Base-by-base conservation (phyloP, 2,888 invertebrate genomes). In the Pollenia griseotomentosa region DNA sequence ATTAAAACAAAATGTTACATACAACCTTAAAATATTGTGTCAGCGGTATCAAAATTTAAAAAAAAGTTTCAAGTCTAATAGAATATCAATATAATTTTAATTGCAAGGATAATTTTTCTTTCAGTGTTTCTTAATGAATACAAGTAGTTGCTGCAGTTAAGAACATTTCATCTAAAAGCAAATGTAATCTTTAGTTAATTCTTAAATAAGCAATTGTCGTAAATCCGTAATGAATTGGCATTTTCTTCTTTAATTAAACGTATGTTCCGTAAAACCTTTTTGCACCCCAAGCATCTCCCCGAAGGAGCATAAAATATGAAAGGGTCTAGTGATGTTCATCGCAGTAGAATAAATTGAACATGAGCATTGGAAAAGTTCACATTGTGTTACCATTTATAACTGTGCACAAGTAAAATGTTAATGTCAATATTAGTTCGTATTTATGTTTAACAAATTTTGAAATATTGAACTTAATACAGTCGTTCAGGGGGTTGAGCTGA, bases 221-320 rank as follows among this genome's bases (percentile, higher is more conserved):
- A 68, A 74, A 75, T 48, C 55, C 70, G 61, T 74, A 79, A 84
- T 63, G 40, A 70, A 70, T 80, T 70, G 55, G 57, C 44, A 70
- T 70, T 65, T 84, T 79, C 44, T 33, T 6, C 33, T 6, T 33
- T 33, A 40, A 48, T 63, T 85, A 44, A 84, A 68, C 40, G 9
- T 16, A 33, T 44, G 33, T 33, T 33, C 5, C 4, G 33, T 5
- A 33, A 6, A 33, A 0, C 33, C 33, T 33, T 33, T 33, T 55
- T 40, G 16, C 33, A 53, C 63, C 44, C 10, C 55, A 23, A 63
- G 40, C 14, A 74, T 70, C 8, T 40, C 16, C 16, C 3, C 12
- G n/a, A 6, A 12, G 8, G 33, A 33, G 33, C 42, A 73, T 14
- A 42, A 46, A 57, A 8, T 12, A 42, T 53, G 2, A 33, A 33